Evolutionary conservation across 2,888 invertebrate species (phyloP), one percentile per base, ranked within the genome.

Genomic region (Thecocarcelia acutangulata): DNA sequence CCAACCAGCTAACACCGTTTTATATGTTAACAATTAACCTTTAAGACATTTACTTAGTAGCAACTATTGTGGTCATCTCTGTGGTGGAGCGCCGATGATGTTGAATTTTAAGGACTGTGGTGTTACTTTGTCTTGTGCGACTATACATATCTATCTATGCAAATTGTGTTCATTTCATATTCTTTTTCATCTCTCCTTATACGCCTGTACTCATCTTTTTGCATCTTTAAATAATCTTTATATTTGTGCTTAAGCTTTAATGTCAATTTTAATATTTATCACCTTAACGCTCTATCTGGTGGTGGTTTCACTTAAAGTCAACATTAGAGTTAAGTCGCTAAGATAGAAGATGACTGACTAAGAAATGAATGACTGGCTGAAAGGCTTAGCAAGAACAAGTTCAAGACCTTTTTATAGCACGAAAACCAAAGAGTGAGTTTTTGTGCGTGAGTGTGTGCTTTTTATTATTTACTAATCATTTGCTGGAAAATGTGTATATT

Each of bases 231-330:
- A 58, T 66, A 64, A 46, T 64, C 64, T 77, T 73, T 42, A 64
- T 58, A 69, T 70, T 74, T 70, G 28, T 59, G 64, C 52, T 78
- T 82, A 70, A 74, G 78, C 64, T 64, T 82, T 74, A 70, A 78
- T 82, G 82, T 78, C 82, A 74, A 70, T 82, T 82, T 78, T 74
- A 82, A 78, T 75, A 82, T 82, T 82, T 82, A 82, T 82, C 82
- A 82, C 78, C 74, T 70, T 44, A 54, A 69, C 48, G 74, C 64
- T 66, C 17, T 69, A 54, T 76, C 61, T 75, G 24, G 21, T 61
- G 24, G 21, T 61, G 69, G 24, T 54, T 76, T 40, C 17, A 61
- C 17, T 37, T 69, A 46, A 76, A 61, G 44, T 46, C 44, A 46
- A 61, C 54, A 46, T 69, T 69, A 46, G 61, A 69, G 69, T 46